Conservation (phyloP, 1,140 invertebrate genomes). For the Heliconius eleuchia region DNA sequence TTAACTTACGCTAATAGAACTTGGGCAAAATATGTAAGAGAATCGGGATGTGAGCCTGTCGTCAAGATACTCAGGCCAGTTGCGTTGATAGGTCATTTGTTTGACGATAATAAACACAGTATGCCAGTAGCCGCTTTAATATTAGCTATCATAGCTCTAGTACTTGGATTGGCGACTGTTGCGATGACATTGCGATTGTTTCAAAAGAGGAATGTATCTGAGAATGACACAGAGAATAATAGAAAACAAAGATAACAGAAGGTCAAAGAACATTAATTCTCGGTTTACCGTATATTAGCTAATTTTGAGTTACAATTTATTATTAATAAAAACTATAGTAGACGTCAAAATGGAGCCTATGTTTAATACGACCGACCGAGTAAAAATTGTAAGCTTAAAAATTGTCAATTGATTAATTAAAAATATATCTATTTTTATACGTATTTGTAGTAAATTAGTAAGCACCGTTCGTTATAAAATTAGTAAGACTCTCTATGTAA, state of each 20-base stretch:
- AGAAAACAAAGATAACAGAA: conserved; percentile 61
- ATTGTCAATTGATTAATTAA: neutral
- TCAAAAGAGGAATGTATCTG: conserved; percentile 42
- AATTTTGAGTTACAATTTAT: neutral
- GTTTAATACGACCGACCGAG: too few relatives aligned
- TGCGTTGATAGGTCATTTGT: conserved; percentile 57
- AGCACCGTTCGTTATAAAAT: neutral
- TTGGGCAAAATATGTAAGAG: conserved; percentile 87
- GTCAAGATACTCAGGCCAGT: conserved; percentile 76
- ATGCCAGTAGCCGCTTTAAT: conserved; percentile 48
- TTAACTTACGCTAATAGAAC: conserved; percentile 83
- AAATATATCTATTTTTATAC: conserved; percentile 7
- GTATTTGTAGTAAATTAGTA: neutral
- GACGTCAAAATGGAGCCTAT: neutral
- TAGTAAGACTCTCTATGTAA: conserved; percentile 18
- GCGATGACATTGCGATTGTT: conserved; percentile 66
- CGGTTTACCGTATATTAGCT: neutral
- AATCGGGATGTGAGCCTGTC: conserved; percentile 84
- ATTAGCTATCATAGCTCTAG: conserved; percentile 53
- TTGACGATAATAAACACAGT: conserved; percentile 39
- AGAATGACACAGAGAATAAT: conserved; percentile 55
- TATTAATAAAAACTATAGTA: neutral
- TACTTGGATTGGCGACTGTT: conserved; percentile 54
- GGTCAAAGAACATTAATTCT: conserved; percentile 13
- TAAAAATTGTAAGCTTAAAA: too few relatives aligned